Base-by-base conservation (phyloP, 2,797 vertebrate species). In the Dryobates pubescens region DNA sequence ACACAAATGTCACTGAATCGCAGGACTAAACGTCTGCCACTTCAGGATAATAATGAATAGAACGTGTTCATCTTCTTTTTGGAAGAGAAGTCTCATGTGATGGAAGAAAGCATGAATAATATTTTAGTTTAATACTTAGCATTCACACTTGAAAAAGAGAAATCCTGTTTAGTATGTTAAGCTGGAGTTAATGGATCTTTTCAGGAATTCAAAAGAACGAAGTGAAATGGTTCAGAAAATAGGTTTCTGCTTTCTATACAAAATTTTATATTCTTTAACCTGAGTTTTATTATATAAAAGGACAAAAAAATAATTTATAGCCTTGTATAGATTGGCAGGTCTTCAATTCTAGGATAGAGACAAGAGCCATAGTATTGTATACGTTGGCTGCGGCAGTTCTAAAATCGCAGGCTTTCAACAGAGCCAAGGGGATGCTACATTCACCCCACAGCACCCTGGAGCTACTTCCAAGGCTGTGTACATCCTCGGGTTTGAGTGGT, bases 281-380 rank as follows among this genome's bases (percentile, higher is more conserved):
- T 67, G 23, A 89, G 18, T 49, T 81, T 92, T 88, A 79, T 24
- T 70, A 82, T 26, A 64, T 10, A 84, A 76, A 80, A 51, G 54
- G 89, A 89, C 2, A 71, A 77, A 91, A 91, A 90, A 89, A 51
- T 87, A 82, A 72, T 90, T 57, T 88, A 74, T 57, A 89, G 27
- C 11, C 15, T 64, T 79, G 71, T 57, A 69, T 32, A 86, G 32
- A n/a, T 79, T 90, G 30, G 57, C 62, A 87, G 32, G 24, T 69
- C 51, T 70, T 84, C 68, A 43, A 29, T 86, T 88, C 76, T 23
- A 70, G 54, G 79, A 57, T 36, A 61, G 19, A 73, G 32, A 61
- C 26, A 32, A 56, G 5, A 82, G 24, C 9, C 6, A 1, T 26
- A 56, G 51, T 26, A 93, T 7, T 1, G 13, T 9, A 0, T 1